Evolutionary conservation across 1,140 invertebrate genomes (phyloP).

Genomic region (Drosophila nikananu): DNA sequence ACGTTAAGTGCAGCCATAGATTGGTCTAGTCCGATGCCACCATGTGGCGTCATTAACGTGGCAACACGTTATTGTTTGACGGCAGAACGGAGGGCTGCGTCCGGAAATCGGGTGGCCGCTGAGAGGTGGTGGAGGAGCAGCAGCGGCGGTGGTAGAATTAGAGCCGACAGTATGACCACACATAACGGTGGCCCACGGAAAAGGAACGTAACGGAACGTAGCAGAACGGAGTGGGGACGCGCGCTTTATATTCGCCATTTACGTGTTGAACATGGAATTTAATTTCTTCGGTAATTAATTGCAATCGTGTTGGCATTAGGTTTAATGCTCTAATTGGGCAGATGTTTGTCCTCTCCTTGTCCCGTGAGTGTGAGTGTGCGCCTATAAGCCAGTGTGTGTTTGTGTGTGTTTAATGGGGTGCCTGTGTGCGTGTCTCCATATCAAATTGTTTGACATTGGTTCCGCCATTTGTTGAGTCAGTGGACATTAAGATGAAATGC

Average conservation of each 20-base stretch:
- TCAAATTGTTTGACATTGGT: conserved; percentile 62
- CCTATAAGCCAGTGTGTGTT: conserved; percentile 27
- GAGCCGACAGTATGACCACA: conserved; percentile 44
- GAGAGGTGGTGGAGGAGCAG: neutral
- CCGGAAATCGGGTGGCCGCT: conserved; percentile 4
- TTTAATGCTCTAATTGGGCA: conserved; percentile 79
- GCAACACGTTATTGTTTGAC: conserved; percentile 39
- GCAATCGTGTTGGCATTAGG: conserved; percentile 83
- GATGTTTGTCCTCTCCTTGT: conserved; percentile 36
- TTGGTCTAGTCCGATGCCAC: conserved; percentile 54
- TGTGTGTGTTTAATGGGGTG: conserved; percentile 19
- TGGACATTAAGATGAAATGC: conserved; percentile 60
- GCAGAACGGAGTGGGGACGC: neutral
- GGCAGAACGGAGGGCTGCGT: neutral
- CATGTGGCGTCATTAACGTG: conserved; percentile 71
- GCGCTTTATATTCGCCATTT: conserved; percentile 69
- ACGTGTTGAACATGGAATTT: conserved; percentile 83
- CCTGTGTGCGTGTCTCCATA: conserved; percentile 24
- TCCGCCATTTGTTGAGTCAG: conserved; percentile 62
- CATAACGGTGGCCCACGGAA: conserved; percentile 47
- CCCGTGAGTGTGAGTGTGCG: conserved; percentile 12
- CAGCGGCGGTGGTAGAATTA: conserved; percentile 21
- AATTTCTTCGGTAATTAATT: conserved; percentile 84
- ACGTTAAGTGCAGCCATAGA: conserved; percentile 67
- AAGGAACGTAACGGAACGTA: conserved; percentile 13